Base-by-base conservation (phyloP, 2,888 invertebrate species). In the Gymnosoma rotundatum region DNA sequence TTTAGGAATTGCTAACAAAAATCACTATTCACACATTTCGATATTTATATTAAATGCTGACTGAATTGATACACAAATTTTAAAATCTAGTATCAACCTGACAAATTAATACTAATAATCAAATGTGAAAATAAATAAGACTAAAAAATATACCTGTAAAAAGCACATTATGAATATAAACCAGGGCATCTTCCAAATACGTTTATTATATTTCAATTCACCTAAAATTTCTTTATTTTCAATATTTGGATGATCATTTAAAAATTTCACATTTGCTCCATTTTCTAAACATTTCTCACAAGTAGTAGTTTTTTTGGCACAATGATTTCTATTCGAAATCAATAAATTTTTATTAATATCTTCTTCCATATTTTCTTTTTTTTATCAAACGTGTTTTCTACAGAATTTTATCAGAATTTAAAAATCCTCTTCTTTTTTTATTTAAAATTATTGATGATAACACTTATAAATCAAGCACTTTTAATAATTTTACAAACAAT, bases 141-240 rank as follows among this genome's bases (percentile, higher is more conserved):
- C 6, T 1, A 32, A 32, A 32, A 32, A 32, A 72, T 45, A 54
- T 86, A 90, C 90, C 91, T 90, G 90, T 52, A 89, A 64, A 84
- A 88, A 81, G 73, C 88, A 87, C 87, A 89, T 90, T 80, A 86
- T 74, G 58, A 89, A 80, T 60, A 90, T 88, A 72, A 90, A 90
- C 89, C 89, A 90, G 74, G 90, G 90, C 73, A 90, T 86, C 69
- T 87, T 88, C 89, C 90, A 88, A 12, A 80, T 61, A 2, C 85
- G 83, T 80, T 83, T 87, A 5, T 76, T 82, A 21, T 87, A 78
- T 32, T 87, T 88, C 78, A 88, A 87, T 83, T 88, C 88, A 86
- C 87, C 88, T 80, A 89, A 87, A 86, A 87, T 88, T 54, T 86
- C 86, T 83, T 88, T 86, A 1, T 50, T 12, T 18, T 16, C 20